Percentiles rank a stretch among this genome's conserved stretches.
Evolutionary conservation across 2,888 invertebrate species (phyloP).

Genomic region (Ophion slaviceki): DNA sequence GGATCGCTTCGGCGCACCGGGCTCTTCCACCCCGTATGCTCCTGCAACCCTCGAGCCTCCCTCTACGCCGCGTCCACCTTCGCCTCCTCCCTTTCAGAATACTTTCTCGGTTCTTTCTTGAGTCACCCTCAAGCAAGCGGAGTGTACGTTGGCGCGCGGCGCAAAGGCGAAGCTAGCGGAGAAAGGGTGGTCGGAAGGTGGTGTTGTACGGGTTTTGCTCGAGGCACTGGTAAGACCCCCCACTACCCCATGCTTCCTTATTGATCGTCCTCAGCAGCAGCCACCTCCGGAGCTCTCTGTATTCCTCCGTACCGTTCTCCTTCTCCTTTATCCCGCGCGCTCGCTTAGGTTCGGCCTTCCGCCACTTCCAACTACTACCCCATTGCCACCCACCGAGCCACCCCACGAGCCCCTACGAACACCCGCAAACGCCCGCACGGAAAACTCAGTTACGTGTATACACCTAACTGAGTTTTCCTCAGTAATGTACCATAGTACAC

Average conservation of each 20-base stretch:
- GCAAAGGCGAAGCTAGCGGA: conserved; percentile 64
- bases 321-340: conserved; percentile 76
- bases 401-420: background rate
- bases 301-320: conserved; percentile 69
- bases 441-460: conserved; percentile 13
- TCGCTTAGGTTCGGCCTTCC: conserved; percentile 78
- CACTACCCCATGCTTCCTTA: conserved; percentile 80
- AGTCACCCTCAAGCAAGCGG: conserved; percentile 80
- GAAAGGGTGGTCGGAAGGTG: conserved; percentile 70
- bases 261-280: conserved; percentile 82
- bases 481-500: background rate
- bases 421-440: background rate
- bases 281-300: conserved; percentile 55
- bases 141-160: conserved; percentile 36
- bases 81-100: conserved; percentile 73
- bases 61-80: conserved; percentile 27
- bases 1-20: conserved; percentile 60
- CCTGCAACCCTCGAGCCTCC: conserved; percentile 21
- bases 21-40: conserved; percentile 49
- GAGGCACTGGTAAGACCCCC: conserved; percentile 82
- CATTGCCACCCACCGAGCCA: conserved; percentile 66
- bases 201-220: conserved; percentile 74
- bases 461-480: conserved; percentile 21
- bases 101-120: conserved; percentile 83
- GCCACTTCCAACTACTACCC: conserved; percentile 76